A percentile compares a stretch with the other conserved stretches of the same genome.
These are phyloP conservation scores for Oxyscelio sp. DNA, from an alignment of 2,888 invertebrate species.

Conservation along the genomic window DNA sequence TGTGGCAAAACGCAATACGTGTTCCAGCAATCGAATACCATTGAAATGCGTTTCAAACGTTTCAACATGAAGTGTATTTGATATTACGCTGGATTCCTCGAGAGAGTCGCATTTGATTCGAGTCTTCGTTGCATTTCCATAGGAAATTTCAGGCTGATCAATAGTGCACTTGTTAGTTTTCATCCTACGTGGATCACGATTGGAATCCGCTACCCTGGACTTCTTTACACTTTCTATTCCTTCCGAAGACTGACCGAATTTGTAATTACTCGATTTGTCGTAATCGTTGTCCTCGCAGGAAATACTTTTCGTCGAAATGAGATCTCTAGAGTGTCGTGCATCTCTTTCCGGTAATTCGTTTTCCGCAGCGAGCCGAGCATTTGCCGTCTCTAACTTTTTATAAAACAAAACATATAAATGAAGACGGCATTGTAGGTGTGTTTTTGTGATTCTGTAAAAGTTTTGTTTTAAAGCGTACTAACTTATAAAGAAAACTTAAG, in stretches of 20 bases:
- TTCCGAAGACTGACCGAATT: constrained; percentile 51
- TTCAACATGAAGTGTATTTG: constrained; percentile 46
- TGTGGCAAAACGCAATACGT: constrained; percentile 75
- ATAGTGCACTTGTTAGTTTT: constrained; percentile 40
- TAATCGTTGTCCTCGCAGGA: constrained; percentile 28
- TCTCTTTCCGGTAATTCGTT: constrained; percentile 49
- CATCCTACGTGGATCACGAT: constrained; percentile 18
- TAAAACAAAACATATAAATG: constrained; percentile 9
- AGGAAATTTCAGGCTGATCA: constrained; percentile 44
- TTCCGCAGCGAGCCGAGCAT: constrained; percentile 21
- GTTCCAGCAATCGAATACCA: constrained; percentile 79
- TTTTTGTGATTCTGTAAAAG: constrained; percentile 1
- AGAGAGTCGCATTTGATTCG: constrained; percentile 39
- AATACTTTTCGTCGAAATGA: constrained; percentile 43
- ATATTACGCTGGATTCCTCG: constrained; percentile 32
- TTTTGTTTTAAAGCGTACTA: constrained; percentile 5
- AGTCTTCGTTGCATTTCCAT: constrained; percentile 37
- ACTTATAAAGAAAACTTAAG: not conserved
- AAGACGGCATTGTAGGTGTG: constrained; percentile 12
- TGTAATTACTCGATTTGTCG: constrained; percentile 64
- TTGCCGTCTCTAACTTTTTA: constrained; percentile 53
- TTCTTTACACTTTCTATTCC: constrained; percentile 49
- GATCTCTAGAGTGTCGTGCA: constrained; percentile 42
- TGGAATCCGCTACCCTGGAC: constrained; percentile 40
- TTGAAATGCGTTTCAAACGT: constrained; percentile 80